Percentiles rank a stretch among this genome's conserved stretches.
phyloP scores from a whole-genome alignment of 2,113 vertebrate species.

The Fregata magnificens region DNA sequence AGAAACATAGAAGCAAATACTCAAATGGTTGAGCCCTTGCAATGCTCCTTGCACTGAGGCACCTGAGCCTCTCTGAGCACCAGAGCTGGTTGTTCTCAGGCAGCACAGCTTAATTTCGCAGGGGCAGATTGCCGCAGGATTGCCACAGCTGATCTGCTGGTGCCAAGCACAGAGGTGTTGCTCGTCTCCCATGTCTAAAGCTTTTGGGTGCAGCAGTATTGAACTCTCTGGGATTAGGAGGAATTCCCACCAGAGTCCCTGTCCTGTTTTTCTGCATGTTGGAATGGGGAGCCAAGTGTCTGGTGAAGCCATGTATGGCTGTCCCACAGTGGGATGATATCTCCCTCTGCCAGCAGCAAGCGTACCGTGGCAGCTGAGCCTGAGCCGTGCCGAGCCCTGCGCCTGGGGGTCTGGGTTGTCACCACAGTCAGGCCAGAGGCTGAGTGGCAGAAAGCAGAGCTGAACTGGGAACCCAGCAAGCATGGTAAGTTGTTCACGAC shows the following conservation, averaged over 20 bases:
- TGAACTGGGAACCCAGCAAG: not conserved
- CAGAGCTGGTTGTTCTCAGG: not conserved
- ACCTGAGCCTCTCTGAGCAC: not conserved
- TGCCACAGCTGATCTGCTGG: not conserved
- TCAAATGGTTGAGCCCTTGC: not conserved
- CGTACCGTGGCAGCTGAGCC: rapidly evolving
- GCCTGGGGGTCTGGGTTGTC: rapidly evolving
- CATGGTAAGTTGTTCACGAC: not conserved
- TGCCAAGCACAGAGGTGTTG: not conserved
- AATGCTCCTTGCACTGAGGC: not conserved
- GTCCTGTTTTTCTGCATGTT: not conserved
- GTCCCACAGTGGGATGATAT: not conserved
- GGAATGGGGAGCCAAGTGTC: not conserved
- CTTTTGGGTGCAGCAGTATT: not conserved
- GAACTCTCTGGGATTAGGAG: not conserved
- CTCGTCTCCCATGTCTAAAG: not conserved
- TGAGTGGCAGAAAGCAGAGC: not conserved
- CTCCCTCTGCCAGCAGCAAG: not conserved
- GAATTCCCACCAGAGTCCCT: not conserved
- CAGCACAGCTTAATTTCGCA: not conserved
- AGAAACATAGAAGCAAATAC: not conserved
- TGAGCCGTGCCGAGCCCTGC: rapidly evolving
- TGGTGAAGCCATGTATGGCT: not conserved
- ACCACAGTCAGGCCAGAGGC: rapidly evolving
- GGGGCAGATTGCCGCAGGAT: not conserved